Conservation (phyloP, 2,113 vertebrate species). For the Osmerus eperlanus region DNA sequence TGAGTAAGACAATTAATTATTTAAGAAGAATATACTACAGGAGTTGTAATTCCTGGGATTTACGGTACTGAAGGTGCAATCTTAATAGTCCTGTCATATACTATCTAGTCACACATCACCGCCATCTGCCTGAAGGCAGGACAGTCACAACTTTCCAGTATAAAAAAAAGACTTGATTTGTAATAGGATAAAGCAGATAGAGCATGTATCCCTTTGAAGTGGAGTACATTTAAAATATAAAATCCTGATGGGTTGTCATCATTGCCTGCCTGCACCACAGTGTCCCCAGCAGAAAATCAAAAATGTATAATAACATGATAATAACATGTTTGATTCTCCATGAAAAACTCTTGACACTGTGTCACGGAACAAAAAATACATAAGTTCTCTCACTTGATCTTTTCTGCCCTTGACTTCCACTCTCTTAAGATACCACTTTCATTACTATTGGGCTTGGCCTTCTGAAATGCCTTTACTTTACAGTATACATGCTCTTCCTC, state of each 20-base stretch:
- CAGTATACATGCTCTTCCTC: too few species aligned
- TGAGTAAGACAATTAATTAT: too few species aligned
- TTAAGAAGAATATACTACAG: too few species aligned
- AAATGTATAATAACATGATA: constrained; percentile 13
- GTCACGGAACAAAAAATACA: constrained; percentile 33
- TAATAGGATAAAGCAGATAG: constrained; percentile 10
- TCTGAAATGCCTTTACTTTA: too few species aligned
- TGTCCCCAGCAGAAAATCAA: constrained; percentile 22
- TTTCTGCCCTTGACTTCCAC: constrained; percentile 33
- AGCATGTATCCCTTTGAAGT: constrained; percentile 31
- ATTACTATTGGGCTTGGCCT: too few species aligned
- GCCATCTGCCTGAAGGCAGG: neutral
- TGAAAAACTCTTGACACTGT: constrained; percentile 33
- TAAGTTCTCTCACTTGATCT: constrained; percentile 27
- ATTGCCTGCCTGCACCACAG: constrained; percentile 17
- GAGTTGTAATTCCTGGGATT: neutral
- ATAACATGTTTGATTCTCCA: constrained; percentile 2
- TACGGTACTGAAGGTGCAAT: neutral
- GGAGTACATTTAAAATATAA: constrained; percentile 25
- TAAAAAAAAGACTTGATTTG: constrained; percentile 33
- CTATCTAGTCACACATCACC: neutral
- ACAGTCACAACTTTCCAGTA: neutral
- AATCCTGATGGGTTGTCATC: constrained; percentile 34
- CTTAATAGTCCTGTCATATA: neutral
- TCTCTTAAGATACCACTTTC: neutral